Evolutionary conservation across 2,113 vertebrate genomes (phyloP), one percentile per base, ranked within the genome.

Genomic region (Cardinalis cardinalis): DNA sequence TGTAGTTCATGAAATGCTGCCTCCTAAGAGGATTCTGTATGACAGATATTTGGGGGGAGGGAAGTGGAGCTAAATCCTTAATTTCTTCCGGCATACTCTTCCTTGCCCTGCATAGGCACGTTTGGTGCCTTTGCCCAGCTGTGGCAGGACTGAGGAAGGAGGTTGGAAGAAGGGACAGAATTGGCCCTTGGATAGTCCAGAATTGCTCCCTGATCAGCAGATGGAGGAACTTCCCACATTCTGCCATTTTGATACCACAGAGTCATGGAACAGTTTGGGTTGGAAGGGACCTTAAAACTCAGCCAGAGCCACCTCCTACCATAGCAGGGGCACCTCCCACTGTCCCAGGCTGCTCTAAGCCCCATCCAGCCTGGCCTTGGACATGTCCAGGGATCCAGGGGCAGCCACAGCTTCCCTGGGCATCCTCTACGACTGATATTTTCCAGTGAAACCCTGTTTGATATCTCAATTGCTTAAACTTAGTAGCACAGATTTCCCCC

Each of bases 401-500:
- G 38, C 75, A 58, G 52, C 60, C 38, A 40, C 69, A 74, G 53
- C n/a, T 74, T 0, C 40, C 21, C 69, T 81, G 76, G 25, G 12
- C 38, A 21, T 0, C 17, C n/a, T 74, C 19, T 40, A 29, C 61
- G 46, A 46, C 25, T 60, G 53, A 18, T 31, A 15, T 0, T 60
- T 81, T 26, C 29, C 40, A 60, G 38, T 40, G 60, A 74, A 53
- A 40, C 6, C 40, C 19, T 60, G 29, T 44, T 23, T 38, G 41
- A 2, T 49, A 23, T 40, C 68, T 68, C 26, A 59, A 0, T 38
- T 58, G 24, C 40, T 73, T 52, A 11, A 56, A 49, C 41, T 25
- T 19, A 15, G 0, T 12, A 80, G 74, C 46, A 21, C 44, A 21
- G 44, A 10, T 38, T 49, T 25, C 9, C 29, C 9, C 20, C 0